A percentile compares a stretch with the other conserved stretches of the same genome.
Evolutionary conservation across 2,113 vertebrate genomes (phyloP).

Genomic region (Myotis yumanensis): DNA sequence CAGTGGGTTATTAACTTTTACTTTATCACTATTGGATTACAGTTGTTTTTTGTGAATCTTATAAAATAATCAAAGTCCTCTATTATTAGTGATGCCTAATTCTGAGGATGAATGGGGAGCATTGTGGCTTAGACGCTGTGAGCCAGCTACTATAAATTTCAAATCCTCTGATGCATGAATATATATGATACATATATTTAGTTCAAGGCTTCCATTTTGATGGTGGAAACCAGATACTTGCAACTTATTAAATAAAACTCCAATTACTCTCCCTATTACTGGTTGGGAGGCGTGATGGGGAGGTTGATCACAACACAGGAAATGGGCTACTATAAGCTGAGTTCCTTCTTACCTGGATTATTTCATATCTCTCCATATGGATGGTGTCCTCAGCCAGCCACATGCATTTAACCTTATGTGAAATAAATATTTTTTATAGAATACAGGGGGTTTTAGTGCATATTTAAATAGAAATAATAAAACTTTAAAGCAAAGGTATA

Average conservation of each 20-base stretch:
- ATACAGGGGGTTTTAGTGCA: background rate
- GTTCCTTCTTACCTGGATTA: background rate
- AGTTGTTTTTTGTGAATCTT: background rate
- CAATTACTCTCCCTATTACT: background rate
- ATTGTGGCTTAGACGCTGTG: background rate
- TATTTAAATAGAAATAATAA: background rate
- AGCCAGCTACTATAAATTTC: background rate
- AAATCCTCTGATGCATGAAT: background rate
- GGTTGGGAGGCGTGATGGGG: accelerated
- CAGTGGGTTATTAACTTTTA: background rate
- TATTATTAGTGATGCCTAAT: background rate
- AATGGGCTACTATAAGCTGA: background rate
- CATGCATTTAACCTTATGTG: background rate
- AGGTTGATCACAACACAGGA: background rate
- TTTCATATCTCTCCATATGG: background rate
- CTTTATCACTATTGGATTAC: background rate
- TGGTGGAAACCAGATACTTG: background rate
- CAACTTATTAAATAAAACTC: background rate
- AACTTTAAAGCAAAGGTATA: background rate
- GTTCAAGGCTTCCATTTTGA: background rate
- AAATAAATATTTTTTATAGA: background rate
- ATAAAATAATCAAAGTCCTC: background rate
- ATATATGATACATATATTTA: background rate
- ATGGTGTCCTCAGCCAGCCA: background rate
- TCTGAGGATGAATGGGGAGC: background rate